Conservation (phyloP, 1,140 invertebrate genomes). For the Cryptotermes secundus region DNA sequence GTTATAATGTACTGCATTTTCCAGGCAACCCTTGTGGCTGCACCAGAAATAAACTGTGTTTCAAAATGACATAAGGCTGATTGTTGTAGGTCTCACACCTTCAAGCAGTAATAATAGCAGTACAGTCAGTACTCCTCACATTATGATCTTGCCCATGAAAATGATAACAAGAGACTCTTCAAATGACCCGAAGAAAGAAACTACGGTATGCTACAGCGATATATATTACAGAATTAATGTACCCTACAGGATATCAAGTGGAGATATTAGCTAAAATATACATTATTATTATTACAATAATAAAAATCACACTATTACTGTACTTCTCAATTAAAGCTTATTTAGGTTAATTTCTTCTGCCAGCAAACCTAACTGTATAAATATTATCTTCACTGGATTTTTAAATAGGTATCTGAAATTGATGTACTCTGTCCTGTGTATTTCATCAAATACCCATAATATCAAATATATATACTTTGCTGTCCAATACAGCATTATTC, state of each 20-base stretch:
- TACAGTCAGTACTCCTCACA: too few species aligned
- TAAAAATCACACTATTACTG: not conserved
- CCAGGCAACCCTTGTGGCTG: too few species aligned
- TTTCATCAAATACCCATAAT: not conserved
- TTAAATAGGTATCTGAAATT: too few species aligned
- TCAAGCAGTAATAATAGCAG: too few species aligned
- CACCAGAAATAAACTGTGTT: too few species aligned
- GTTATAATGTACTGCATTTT: too few species aligned
- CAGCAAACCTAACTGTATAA: not conserved
- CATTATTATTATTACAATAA: not conserved
- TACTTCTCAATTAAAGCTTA: conserved; percentile 14
- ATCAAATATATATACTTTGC: not conserved
- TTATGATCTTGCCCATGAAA: not conserved
- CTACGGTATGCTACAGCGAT: not conserved
- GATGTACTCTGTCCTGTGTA: not conserved
- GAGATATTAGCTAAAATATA: not conserved
- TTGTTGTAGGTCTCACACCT: too few species aligned
- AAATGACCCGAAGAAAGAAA: not conserved
- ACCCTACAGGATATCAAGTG: not conserved
- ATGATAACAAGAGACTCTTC: not conserved
- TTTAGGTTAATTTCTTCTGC: not conserved
- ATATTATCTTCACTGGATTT: conserved; percentile 1
- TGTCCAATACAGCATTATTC: not conserved
- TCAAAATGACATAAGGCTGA: too few species aligned
- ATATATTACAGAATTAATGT: not conserved